Evolutionary conservation across 2,888 invertebrate genomes (phyloP), one percentile per base, ranked within the genome.

Genomic region (Eristalis pertinax): DNA sequence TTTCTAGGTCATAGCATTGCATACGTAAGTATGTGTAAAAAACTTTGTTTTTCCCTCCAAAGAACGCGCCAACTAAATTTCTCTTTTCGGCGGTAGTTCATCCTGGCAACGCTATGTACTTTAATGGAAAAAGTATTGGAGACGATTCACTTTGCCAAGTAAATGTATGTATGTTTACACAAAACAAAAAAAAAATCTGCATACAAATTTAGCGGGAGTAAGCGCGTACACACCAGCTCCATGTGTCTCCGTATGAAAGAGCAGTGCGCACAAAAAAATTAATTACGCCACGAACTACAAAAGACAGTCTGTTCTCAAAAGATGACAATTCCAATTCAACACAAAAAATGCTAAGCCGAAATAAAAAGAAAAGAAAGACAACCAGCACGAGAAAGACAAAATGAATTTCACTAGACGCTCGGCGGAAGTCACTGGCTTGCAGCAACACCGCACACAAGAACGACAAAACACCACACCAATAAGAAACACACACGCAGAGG

Each of bases 351-450:
- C 58, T 58, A 63, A 81, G 69, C 26, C 68, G 69, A 81, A 81
- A 79, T 56, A 63, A 70, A 56, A 29, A 50, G 68, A 78, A 72
- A 70, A 79, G 78, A 69, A 77, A 77, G 77, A 77, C 63, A 62
- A 68, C 64, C 64, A 35, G 38, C n/a, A 38, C 64, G 29, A 64
- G 64, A 58, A 63, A 60, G 10, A 72, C 72, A 63, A 69, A 69
- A 32, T 24, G 56, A 81, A 74, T 81, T 81, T 81, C 80, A 74
- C 80, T 81, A 75, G 74, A 75, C 80, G 74, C 74, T 81, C 80
- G 74, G 41, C 80, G 80, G 80, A 74, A 74, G 68, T 74, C 80
- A 74, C 80, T 74, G 62, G 64, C 73, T 41, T 38, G 73, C 43
- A 43, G 56, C 64, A 64, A n/a, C 29, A 67, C n/a, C 32, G 58